phyloP scores from a whole-genome alignment of 2,888 invertebrate genomes.

The Heterodera filipjevi region DNA sequence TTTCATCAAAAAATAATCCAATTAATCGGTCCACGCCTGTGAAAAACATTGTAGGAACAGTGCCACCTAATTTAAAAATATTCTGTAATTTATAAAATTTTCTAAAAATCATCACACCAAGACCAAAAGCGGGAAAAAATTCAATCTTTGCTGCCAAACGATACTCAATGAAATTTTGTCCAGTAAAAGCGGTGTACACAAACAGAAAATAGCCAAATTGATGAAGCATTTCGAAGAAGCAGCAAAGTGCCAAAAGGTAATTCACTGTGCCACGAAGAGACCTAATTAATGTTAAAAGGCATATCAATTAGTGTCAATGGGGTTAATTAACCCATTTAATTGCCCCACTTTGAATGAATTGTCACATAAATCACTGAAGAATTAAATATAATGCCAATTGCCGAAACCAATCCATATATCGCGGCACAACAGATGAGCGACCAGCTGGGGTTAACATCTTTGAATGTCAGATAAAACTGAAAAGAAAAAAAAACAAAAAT shows the following conservation, averaged over 20 bases:
- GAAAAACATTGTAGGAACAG: no score
- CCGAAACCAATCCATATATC: not conserved
- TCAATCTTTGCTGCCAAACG: not conserved
- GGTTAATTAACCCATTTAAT: no score
- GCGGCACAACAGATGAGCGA: no score
- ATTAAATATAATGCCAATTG: not conserved
- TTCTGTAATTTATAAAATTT: not conserved
- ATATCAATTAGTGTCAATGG: no score
- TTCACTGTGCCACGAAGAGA: not conserved
- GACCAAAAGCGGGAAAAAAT: not conserved
- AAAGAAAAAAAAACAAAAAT: no score
- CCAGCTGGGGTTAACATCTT: no score
- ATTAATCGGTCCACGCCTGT: no score
- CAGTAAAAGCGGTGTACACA: not conserved
- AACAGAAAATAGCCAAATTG: not conserved
- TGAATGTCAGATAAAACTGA: no score
- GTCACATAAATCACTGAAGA: not conserved
- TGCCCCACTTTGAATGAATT: not conserved
- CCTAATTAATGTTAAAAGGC: not conserved
- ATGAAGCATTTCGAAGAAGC: not conserved
- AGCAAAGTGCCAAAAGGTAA: conserved; percentile 1
- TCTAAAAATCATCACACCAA: no score
- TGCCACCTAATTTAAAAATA: no score
- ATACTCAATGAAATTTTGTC: not conserved
- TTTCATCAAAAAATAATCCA: no score